Base-by-base conservation (phyloP, 2,113 vertebrate genomes). In the Myrmecobius fasciatus region DNA sequence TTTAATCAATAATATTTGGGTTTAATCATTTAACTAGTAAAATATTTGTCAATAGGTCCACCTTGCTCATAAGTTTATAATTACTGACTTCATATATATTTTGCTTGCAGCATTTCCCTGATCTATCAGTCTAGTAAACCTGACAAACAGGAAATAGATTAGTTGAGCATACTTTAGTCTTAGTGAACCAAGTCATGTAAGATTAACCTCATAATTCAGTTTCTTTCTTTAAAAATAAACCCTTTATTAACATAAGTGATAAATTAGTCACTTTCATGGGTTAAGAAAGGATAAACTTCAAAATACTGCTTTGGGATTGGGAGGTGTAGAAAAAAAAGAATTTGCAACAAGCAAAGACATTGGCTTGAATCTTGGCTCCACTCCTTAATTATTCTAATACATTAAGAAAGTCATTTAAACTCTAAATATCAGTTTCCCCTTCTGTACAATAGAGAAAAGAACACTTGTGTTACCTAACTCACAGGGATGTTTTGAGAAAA, bases 201-300 rank as follows among this genome's bases (percentile, higher is more conserved):
- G 67, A 83, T 83, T 83, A 83, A 83, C 67, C n/a, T 83, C 67
- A 83, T 83, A 83, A n/a, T 83, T 83, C n/a, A 83, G 17, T 83
- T 83, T 83, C 67, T 83, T 83, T 83, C 67, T 43, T 43, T 83
- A 20, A 83, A 83, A 83, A 83, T 83, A 83, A 83, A 83, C 5
- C 36, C 54, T 7, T 83, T 22, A 43, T 83, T 43, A 43, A 20
- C n/a, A 8, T 83, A 43, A 43, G 36, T 6, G n/a, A 22, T 83
- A 83, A 75, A 83, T 83, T 83, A 83, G 67, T 83, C n/a, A 83
- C n/a, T 83, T 75, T n/a, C 67, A n/a, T 75, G 36, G 31, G 67
- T 20, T 83, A 43, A 24, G n/a, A 83, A 24, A 83, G 36, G 67
- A 83, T 83, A 83, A 83, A 83, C n/a, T 43, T 43, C 0, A 8